Base-by-base conservation (phyloP, 2,113 vertebrate species). In the Pachypanchax playfairii region DNA sequence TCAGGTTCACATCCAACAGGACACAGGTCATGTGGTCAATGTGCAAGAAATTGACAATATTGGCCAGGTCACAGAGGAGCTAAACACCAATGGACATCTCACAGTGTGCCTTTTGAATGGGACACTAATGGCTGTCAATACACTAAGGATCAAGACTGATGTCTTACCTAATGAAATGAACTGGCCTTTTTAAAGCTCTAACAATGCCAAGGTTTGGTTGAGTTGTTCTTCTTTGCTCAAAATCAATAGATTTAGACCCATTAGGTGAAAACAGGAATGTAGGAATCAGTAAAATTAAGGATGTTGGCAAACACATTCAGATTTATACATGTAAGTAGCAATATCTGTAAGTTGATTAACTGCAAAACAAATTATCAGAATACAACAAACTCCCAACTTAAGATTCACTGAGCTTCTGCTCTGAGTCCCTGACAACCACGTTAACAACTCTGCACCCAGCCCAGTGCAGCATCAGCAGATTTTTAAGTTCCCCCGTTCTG, bases 1-100 rank as follows among this genome's bases (percentile, higher is more conserved):
- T 89, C 73, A 66, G 80, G 77, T 86, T 80, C 59, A 79, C 66
- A 67, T 41, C 39, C 18, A 61, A 62, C 14, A 46, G 80, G 70
- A 79, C 70, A 73, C 75, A 54, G 61, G 65, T 61, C 46, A 59
- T 65, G 79, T 75, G 54, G 77, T 81, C 84, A 63, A 82, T 79
- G 65, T 48, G 60, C 65, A 73, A 69, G 74, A 88, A 87, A 86
- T 59, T 75, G 85, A 80, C 72, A 65, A 57, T 75, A 80, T 86
- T 69, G 65, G 43, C 41, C 62, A 59, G 85, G 88, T 88, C 84
- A 83, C 55, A 9, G 29, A 71, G n/a, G 64, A 84, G 86, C 77
- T 88, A 92, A 90, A 79, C 65, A 42, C 85, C 86, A 90, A 83
- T 85, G 69, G 74, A 88, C 62, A 48, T 49, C 62, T 65, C 41